Evolutionary conservation across 2,797 vertebrate genomes (phyloP).

Genomic region (Poecilia gillii): DNA sequence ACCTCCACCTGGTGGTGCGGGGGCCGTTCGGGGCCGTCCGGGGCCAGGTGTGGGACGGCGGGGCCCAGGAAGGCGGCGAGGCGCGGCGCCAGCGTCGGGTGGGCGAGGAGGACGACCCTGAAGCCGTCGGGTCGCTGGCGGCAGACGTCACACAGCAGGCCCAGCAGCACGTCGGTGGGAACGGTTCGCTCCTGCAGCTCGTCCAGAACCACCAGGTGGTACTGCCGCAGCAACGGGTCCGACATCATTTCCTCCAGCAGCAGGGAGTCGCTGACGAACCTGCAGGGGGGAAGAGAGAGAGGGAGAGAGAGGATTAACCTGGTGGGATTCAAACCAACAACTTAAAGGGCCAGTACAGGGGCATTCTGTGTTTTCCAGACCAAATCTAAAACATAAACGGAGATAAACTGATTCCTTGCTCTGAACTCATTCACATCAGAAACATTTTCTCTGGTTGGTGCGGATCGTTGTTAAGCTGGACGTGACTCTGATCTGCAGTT

Average conservation of each 20-base stretch:
- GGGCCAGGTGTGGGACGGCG: constrained; percentile 78
- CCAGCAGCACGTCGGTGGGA: constrained; percentile 89
- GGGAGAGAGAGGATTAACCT: background rate
- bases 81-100: constrained; percentile 77
- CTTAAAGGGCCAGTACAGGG: no score
- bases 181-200: constrained; percentile 93
- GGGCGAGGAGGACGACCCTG: constrained; percentile 88
- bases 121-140: constrained; percentile 84
- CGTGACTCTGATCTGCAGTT: background rate
- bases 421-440: background rate
- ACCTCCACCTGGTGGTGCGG: constrained; percentile 57
- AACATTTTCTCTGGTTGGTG: background rate
- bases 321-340: background rate
- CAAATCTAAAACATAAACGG: background rate
- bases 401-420: background rate
- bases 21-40: constrained; percentile 48
- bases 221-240: constrained; percentile 86
- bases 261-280: constrained; percentile 90
- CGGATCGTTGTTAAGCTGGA: background rate
- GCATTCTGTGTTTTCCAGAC: no score
- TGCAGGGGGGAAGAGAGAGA: constrained; percentile 40
- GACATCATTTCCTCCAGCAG: constrained; percentile 94
- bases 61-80: constrained; percentile 84
- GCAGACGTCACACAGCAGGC: constrained; percentile 89
- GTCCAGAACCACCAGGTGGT: constrained; percentile 88